Evolutionary conservation across 2,797 vertebrate species (phyloP).

Genomic region (Peromyscus nudipes): DNA sequence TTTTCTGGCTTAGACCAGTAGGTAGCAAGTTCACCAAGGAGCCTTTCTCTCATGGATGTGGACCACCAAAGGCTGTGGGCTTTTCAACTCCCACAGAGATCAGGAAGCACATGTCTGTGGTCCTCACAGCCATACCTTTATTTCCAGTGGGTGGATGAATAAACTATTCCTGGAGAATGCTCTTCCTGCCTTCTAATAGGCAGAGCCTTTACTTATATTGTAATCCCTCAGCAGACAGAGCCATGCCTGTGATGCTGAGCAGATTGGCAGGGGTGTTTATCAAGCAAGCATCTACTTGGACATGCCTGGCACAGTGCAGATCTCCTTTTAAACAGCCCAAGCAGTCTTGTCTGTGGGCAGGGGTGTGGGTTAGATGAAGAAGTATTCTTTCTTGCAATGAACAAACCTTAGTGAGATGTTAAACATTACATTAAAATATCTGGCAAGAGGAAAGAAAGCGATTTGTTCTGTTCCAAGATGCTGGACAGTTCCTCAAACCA

Average conservation of each 20-base stretch:
- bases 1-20: not conserved
- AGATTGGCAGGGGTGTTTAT: slow-evolving; percentile 41
- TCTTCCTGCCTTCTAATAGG: not conserved
- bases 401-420: not conserved
- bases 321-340: not conserved
- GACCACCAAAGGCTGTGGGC: not conserved
- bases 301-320: not conserved
- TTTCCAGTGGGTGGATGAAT: not conserved
- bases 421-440: not conserved
- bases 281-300: slow-evolving; percentile 60
- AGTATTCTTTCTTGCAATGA: not conserved
- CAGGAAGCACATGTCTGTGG: not conserved
- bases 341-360: not conserved
- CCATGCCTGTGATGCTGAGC: slow-evolving; percentile 50
- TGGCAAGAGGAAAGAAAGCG: not conserved
- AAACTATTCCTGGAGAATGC: not conserved
- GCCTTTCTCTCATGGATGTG: not conserved
- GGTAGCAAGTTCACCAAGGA: not conserved
- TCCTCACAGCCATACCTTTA: not conserved
- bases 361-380: not conserved
- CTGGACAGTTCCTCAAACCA: slow-evolving; percentile 78
- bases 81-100: not conserved
- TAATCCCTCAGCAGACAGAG: not conserved
- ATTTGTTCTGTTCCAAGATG: slow-evolving; percentile 68
- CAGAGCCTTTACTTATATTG: not conserved